Base-by-base conservation (phyloP, 2,888 invertebrate genomes). In the Nemapogon koenigi region DNA sequence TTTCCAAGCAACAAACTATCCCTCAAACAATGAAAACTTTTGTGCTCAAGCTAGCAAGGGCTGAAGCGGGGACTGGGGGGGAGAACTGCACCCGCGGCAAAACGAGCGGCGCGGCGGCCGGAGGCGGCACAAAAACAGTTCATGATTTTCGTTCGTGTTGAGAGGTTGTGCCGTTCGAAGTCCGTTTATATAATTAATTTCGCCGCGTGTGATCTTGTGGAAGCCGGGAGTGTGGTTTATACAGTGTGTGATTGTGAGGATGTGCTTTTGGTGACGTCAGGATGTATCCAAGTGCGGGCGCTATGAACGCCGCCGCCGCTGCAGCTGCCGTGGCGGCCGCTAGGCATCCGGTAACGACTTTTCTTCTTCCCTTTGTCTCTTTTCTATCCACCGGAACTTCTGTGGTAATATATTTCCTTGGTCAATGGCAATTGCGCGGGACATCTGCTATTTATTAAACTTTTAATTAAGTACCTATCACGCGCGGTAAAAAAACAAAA, bases 241-340 rank as follows among this genome's bases (percentile, higher is more conserved):
- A 50, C 51, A 59, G 58, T 59, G 62, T 65, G 70, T 67, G 56
- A 41, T 16, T 54, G 32, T 76, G 75, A 62, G 59, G 63, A 65
- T 62, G 69, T 67, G 71, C 49, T 38, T 44, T 70, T 70, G 55
- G 51, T 81, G 70, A 80, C 79, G 68, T 63, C 68, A 83, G 83
- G 78, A 91, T 91, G 90, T 91, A 90, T 85, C 89, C 90, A 49
- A 88, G 87, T 82, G 87, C 89, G 81, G 89, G 89, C 82, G 80
- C 81, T 46, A 90, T 90, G 86, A 90, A 90, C 81, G 89, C 90
- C 72, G 89, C 89, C 73, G 89, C 89, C 67, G 89, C 88, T 65
- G 89, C 89, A 62, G 90, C 90, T 64, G 91, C 87, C 60, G 89
- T 86, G 66, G 89, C 88, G 75, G 89, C 89, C 76, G 89, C 90